Evolutionary conservation across 2,888 invertebrate species (phyloP), one percentile per base, ranked within the genome.

Genomic region (Leucophora obtusa): DNA sequence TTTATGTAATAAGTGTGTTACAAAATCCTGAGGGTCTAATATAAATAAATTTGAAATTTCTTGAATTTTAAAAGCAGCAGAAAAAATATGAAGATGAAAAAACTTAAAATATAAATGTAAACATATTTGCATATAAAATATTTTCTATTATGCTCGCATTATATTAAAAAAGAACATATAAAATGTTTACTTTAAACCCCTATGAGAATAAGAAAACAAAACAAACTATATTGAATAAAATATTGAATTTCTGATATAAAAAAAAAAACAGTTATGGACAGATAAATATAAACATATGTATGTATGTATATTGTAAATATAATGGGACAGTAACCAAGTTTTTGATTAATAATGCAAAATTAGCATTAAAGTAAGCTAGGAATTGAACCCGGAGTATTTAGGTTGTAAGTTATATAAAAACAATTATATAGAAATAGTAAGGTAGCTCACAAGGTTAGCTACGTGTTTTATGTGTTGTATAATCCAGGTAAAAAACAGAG

Each of bases 1-100:
- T 33, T 56, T 10, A 51, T 38, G 50, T 71, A 65, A 63, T 59
- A 76, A 35, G 33, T 71, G 17, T 69, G 62, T 62, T 24, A 62
- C 54, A 18, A 24, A 74, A 70, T 77, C 81, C 81, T 73, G 60
- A 66, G 77, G 73, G 81, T 77, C 73, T 73, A 77, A 73, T 81
- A 81, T 81, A 81, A 81, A 81, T 76, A 81, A 81, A 74, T 77
- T 81, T 77, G n/a, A 66, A 70, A 38, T 73, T 81, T 68, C 65
- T 81, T 73, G 54, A 70, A 74, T 71, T 75, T 71, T 68, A 18
- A 56, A 51, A 53, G 68, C 47, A 73, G 21, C 11, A 62, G 60
- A 50, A 71, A 66, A n/a, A 14, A 62, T 24, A 69, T 35, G 17
- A 28, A 62, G 35, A 50, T 11, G 21, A 51, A 59, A 24, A 59